A percentile compares a stretch with the other conserved stretches of the same genome.
Evolutionary conservation across 2,797 vertebrate genomes (phyloP).

Genomic region (Sus cebifrons): DNA sequence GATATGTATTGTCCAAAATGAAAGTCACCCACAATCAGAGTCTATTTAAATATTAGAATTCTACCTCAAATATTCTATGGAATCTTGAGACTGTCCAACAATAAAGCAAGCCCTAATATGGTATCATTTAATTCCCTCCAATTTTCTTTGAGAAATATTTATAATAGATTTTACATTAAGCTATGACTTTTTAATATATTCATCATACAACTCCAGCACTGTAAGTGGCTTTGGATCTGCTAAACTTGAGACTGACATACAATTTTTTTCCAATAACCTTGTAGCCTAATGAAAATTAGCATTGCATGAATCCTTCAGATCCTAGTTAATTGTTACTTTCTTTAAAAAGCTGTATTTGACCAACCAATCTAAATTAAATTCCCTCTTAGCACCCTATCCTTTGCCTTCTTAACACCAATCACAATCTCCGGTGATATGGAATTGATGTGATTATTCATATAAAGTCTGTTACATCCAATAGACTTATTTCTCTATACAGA

Average conservation of each 20-base stretch:
- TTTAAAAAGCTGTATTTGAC: neutral
- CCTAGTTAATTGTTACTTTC: neutral
- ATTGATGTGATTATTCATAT: neutral
- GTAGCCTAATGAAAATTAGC: neutral
- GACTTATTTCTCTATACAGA: neutral
- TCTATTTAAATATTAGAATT: neutral
- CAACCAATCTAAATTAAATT: conserved; percentile 17
- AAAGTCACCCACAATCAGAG: neutral
- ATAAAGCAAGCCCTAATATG: neutral
- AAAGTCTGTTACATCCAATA: neutral
- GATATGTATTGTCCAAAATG: conserved; percentile 23
- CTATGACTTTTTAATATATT: neutral
- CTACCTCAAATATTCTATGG: conserved; percentile 19
- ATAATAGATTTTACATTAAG: conserved; percentile 22
- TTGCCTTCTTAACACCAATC: neutral
- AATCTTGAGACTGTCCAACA: conserved; percentile 33
- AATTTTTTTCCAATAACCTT: neutral
- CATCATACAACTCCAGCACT: neutral
- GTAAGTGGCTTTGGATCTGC: neutral
- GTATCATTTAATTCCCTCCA: neutral
- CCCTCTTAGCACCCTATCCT: neutral
- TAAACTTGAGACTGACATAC: neutral
- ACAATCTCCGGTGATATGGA: neutral
- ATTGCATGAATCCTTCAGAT: neutral
- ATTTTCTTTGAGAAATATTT: conserved; percentile 48